Percentiles rank a stretch among this genome's conserved stretches.
These are phyloP conservation scores for Exephanes ischioxanthus DNA, from an alignment of 2,888 invertebrate genomes.

Conservation along the genomic window DNA sequence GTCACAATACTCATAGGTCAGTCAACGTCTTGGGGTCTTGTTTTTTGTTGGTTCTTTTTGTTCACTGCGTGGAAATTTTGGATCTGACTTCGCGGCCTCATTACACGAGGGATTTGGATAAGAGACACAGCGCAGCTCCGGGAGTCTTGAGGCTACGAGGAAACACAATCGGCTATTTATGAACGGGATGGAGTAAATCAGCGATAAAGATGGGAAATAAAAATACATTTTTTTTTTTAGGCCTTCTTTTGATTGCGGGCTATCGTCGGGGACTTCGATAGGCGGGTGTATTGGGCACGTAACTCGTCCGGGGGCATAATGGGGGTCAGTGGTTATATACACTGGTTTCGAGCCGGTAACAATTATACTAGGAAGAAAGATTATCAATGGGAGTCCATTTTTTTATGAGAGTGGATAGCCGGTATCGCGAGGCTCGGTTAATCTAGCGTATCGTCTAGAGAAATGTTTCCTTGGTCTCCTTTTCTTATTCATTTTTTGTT, in stretches of 20 bases:
- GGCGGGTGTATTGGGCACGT: background rate
- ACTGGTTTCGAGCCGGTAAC: background rate
- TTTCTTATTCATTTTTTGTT: background rate
- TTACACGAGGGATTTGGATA: background rate
- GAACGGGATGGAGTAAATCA: conserved; percentile 5
- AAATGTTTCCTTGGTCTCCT: conserved; percentile 6
- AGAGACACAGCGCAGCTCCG: background rate
- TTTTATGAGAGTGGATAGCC: background rate
- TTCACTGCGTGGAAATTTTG: background rate
- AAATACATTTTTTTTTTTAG: conserved; percentile 7
- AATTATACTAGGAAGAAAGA: background rate
- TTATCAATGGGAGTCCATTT: background rate
- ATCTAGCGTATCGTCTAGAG: conserved; percentile 25
- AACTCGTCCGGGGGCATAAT: background rate
- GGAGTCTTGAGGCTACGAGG: background rate
- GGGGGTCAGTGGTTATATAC: background rate
- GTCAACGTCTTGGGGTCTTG: conserved; percentile 62
- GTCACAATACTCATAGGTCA: conserved; percentile 83
- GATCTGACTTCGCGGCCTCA: background rate
- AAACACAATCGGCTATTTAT: conserved; percentile 15
- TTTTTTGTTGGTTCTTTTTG: background rate
- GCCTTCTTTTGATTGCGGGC: conserved; percentile 24
- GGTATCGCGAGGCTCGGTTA: background rate
- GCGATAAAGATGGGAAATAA: background rate
- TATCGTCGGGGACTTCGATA: conserved; percentile 13